Evolutionary conservation across 1,140 invertebrate genomes (phyloP), one percentile per base, ranked within the genome.

Genomic region (Globodera rostochiensis): DNA sequence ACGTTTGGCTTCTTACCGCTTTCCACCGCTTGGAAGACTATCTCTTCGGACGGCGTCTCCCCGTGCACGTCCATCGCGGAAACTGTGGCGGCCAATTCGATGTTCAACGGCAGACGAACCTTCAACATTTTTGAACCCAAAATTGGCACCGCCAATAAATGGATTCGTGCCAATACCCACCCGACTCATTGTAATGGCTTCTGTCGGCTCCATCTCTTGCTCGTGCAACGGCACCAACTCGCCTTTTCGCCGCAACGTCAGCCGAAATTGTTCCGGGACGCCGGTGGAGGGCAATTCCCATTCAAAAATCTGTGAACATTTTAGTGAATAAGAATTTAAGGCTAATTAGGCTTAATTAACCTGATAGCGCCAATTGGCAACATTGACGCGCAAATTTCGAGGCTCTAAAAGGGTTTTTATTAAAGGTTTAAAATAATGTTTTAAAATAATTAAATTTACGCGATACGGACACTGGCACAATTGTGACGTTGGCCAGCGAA

Each of bases 391-490:
- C 9, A 86, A 67, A 80, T 87, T 87, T 50, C 75, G 74, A 19
- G 85, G 85, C 45, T 83, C 84, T 86, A 57, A 60, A 84, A 75
- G n/a, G 21, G n/a, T 49, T 25, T 15, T 19, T 47, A 50, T 49
- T 36, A 19, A 79, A 75, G 21, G n/a, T 19, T 64, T 15, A 57
- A 19, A 69, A 13, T 46, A 47, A 82, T 82, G 13, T 15, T 74
- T 36, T 74, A 50, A 79, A 45, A 70, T 66, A 64, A 60, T 13
- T 45, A 64, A 45, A 21, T 75, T 45, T 50, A 85, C 84, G 77
- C 8, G 85, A 86, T 47, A 86, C 85, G 36, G 86, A 83, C 19
- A 86, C 85, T 8, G 85, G 85, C 8, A 86, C 80, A 70, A 86
- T 66, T 9, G 79, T 83, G 45, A 86, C 67, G 45, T 87, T 87